Conservation (phyloP, 2,797 vertebrate species). For the Brachyrhaphis roseni region DNA sequence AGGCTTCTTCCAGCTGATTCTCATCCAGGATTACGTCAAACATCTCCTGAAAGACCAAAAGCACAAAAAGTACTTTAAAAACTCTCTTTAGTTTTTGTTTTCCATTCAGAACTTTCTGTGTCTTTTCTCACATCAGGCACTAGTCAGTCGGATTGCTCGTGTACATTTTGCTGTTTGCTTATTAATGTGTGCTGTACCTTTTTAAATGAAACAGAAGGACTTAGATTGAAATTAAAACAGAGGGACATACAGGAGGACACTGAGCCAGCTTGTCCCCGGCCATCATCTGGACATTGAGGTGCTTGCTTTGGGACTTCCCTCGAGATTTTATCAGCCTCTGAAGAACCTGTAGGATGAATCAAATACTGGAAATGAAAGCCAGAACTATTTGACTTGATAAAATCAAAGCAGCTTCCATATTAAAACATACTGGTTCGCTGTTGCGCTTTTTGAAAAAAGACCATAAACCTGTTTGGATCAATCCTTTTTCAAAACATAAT, state of each 20-base stretch:
- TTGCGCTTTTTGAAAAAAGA: neutral
- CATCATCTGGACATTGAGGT: constrained; percentile 98
- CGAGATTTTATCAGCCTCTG: constrained; percentile 94
- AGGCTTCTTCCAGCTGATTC: constrained; percentile 96
- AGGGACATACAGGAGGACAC: constrained; percentile 87
- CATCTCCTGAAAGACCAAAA: constrained; percentile 85
- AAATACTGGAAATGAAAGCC: neutral
- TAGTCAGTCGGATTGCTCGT: neutral
- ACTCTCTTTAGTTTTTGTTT: neutral
- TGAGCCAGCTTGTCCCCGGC: constrained; percentile 95
- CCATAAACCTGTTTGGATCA: neutral
- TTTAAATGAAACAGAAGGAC: neutral
- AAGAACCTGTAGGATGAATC: constrained; percentile 83
- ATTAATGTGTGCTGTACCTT: neutral
- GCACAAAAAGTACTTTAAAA: neutral
- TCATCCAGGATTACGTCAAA: constrained; percentile 97
- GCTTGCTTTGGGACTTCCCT: constrained; percentile 96
- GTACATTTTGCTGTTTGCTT: neutral
- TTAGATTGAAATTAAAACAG: neutral
- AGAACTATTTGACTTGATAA: neutral
- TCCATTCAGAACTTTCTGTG: neutral
- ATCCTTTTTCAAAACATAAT: neutral
- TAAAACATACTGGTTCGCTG: neutral
- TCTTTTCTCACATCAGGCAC: neutral
- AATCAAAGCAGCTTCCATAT: neutral